Percentiles rank a stretch among this genome's conserved stretches.
Conservation (phyloP, 2,888 invertebrate species). For the Drosophila cracens region DNA sequence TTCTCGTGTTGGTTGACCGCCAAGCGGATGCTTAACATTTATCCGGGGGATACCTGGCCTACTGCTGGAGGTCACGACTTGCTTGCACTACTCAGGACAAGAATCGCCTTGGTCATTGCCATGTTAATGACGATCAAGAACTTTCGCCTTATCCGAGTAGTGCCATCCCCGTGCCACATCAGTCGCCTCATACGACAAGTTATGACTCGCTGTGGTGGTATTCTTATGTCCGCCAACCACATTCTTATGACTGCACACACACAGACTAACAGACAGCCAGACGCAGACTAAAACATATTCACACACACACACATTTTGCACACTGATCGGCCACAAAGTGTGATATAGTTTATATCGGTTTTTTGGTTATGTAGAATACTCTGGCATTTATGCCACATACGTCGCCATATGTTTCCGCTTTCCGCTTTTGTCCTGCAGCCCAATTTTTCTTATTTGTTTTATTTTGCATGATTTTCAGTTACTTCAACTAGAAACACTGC, state of each 20-base stretch:
- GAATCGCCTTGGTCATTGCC: not conserved
- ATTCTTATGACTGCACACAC: slow-evolving; percentile 58
- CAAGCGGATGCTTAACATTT: too few relatives aligned
- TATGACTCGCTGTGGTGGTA: too few relatives aligned
- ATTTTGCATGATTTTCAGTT: slow-evolving; percentile 1
- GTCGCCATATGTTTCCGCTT: slow-evolving; percentile 50
- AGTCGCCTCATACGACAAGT: not conserved
- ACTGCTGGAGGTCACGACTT: not conserved
- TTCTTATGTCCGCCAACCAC: too few relatives aligned
- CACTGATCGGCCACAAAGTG: slow-evolving; percentile 68
- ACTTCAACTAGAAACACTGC: not conserved
- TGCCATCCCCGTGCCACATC: not conserved
- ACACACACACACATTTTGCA: slow-evolving; percentile 4
- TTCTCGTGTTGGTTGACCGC: too few relatives aligned
- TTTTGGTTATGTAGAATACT: slow-evolving; percentile 23
- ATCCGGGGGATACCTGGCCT: not conserved
- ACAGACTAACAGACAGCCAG: not conserved
- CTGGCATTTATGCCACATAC: slow-evolving; percentile 52
- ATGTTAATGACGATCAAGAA: not conserved
- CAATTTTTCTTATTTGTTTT: not conserved
- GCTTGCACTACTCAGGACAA: not conserved
- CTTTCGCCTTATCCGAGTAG: not conserved
- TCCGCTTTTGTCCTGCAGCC: slow-evolving; percentile 30
- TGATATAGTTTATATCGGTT: slow-evolving; percentile 44
- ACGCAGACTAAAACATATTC: not conserved